Evolutionary conservation across 2,888 invertebrate genomes (phyloP), one percentile per base, ranked within the genome.

Genomic region (Anticlea derivata): DNA sequence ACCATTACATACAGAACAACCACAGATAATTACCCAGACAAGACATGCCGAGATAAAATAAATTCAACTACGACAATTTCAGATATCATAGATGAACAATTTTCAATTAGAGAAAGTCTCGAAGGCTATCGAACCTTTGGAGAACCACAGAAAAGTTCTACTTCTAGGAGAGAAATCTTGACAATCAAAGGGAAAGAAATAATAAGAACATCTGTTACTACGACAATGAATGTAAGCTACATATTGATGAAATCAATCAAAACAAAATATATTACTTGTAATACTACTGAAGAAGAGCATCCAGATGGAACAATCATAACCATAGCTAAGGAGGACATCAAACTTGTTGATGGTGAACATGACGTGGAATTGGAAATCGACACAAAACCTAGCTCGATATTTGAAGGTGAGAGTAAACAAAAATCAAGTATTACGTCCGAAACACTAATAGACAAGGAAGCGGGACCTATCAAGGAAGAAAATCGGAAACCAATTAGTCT

Each of bases 1-100:
- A 67, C 63, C 3, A 23, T 66, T 0, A 67, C 60, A 5, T 49
- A 65, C 8, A 58, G 57, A 40, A 61, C 62, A 26, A 55, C 52
- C 4, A 57, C 52, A 23, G 65, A 67, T 38, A 50, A 47, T 7
- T 57, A 61, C 11, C 64, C 65, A 5, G 57, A 65, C 45, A 66
- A 60, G 2, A 56, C 55, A 6, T 45, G 45, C 8, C 39, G 31
- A 6, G 58, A 55, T 1, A 52, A 55, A 13, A 46, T 59, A 17
- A 54, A 58, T 12, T 66, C 63, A 4, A 58, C 58, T 8, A 54
- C 54, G 1, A 53, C 38, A 6, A 44, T 71, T 11, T 60, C 55
- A 24, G 63, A 70, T 33, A 41, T 60, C 2, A 46, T 30, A 2
- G 38, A 48, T 8, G 45, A 34, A 1, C 24, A 29, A 8, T 27